A percentile compares a stretch with the other conserved stretches of the same genome.
Evolutionary conservation across 2,888 invertebrate genomes (phyloP).

Genomic region (Drosophila sordidula): DNA sequence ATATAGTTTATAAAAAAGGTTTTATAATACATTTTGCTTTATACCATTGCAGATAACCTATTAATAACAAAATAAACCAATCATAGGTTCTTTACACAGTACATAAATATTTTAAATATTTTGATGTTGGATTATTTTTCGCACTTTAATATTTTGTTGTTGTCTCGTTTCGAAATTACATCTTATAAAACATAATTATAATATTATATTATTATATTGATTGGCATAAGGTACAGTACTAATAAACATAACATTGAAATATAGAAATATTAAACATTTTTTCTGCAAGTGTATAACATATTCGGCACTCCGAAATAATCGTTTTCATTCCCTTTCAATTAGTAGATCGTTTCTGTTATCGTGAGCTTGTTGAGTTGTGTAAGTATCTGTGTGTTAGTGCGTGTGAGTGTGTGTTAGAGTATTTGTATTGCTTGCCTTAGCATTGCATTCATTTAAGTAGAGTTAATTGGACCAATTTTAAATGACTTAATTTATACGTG

Average conservation of each 20-base stretch:
- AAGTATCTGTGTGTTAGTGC: slow-evolving; percentile 16
- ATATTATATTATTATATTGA: too few species aligned
- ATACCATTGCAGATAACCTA: slow-evolving; percentile 32
- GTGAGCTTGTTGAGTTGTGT: slow-evolving; percentile 3
- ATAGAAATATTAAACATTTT: not conserved
- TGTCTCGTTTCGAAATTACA: too few species aligned
- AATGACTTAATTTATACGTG: slow-evolving; percentile 7
- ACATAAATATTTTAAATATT: not conserved
- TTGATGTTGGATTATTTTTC: too few species aligned
- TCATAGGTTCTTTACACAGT: too few species aligned
- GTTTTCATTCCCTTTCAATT: not conserved
- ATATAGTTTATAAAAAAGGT: slow-evolving; percentile 6
- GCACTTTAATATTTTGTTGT: too few species aligned
- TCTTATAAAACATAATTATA: too few species aligned
- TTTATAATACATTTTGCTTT: slow-evolving; percentile 10
- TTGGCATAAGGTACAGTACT: too few species aligned
- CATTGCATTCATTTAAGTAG: not conserved
- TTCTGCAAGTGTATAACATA: slow-evolving; percentile 20
- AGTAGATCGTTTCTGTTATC: not conserved
- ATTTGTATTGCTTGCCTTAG: slow-evolving; percentile 14
- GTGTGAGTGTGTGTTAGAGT: slow-evolving; percentile 7
- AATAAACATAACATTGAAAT: too few species aligned
- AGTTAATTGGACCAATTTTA: slow-evolving; percentile 14
- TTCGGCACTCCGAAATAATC: slow-evolving; percentile 16
- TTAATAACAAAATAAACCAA: not conserved